Percentiles rank a stretch among this genome's conserved stretches.
These are phyloP conservation scores for Plemyria rubiginata DNA, from an alignment of 2,888 invertebrate species.

Conservation along the genomic window DNA sequence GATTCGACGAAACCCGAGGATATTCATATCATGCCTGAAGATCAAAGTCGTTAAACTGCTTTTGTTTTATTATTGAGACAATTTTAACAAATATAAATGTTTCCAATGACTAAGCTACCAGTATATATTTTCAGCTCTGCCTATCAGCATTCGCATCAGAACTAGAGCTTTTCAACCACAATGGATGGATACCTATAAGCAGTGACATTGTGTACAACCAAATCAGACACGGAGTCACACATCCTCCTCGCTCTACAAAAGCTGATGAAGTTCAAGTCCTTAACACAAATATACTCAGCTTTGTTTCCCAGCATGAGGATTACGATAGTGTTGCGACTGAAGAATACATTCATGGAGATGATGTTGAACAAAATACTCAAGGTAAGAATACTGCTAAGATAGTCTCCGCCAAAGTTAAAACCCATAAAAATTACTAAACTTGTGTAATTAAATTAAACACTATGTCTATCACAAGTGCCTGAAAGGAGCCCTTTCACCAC, in stretches of 20 bases:
- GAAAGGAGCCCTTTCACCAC: too few relatives aligned
- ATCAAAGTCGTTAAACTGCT: too few relatives aligned
- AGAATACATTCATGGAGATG: not conserved
- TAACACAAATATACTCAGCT: conserved; percentile 20
- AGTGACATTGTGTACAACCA: conserved; percentile 34
- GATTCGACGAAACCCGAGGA: too few relatives aligned
- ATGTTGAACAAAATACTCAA: not conserved
- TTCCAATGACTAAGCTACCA: too few relatives aligned
- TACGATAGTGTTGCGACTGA: not conserved
- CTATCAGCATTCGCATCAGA: conserved; percentile 15
- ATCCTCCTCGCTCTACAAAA: conserved; percentile 2
- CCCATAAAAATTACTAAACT: too few relatives aligned
- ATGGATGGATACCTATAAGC: conserved; percentile 41
- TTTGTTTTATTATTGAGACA: too few relatives aligned
- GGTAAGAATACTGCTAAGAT: conserved; percentile 7
- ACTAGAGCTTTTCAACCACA: conserved; percentile 13
- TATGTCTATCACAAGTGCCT: too few relatives aligned
- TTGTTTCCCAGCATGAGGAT: not conserved
- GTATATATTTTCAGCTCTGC: conserved; percentile 28
- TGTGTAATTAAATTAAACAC: too few relatives aligned
- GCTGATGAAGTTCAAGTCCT: conserved; percentile 17
- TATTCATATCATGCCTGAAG: too few relatives aligned
- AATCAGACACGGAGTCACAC: conserved; percentile 17
- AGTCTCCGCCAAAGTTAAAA: not conserved
- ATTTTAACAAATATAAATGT: too few relatives aligned